These are phyloP conservation scores for Drepana falcataria DNA, from an alignment of 2,888 invertebrate species.

Conservation along the genomic window DNA sequence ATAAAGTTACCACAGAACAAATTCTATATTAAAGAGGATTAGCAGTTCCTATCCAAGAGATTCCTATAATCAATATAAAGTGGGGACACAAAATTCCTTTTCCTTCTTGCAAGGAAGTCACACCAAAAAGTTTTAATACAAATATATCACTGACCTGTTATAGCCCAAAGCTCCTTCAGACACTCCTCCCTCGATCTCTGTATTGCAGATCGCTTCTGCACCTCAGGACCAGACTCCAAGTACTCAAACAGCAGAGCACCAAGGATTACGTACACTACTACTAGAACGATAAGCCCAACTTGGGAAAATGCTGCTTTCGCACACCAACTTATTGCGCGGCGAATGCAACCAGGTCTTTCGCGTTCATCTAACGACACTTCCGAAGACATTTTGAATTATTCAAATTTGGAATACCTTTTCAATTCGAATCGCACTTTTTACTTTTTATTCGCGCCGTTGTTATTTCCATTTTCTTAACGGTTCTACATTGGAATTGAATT, in stretches of 20 bases:
- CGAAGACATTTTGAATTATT: constrained; percentile 53
- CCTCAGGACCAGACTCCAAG: constrained; percentile 84
- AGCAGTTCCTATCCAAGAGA: too few species aligned
- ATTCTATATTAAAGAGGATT: too few species aligned
- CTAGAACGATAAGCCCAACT: constrained; percentile 84
- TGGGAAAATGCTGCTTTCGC: constrained; percentile 82
- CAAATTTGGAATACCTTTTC: constrained; percentile 10
- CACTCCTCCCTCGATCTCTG: constrained; percentile 83
- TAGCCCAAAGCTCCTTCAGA: constrained; percentile 86
- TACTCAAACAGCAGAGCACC: constrained; percentile 87
- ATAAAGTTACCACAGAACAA: too few species aligned
- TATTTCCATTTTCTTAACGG: constrained; percentile 7
- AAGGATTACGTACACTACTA: constrained; percentile 85
- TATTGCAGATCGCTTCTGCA: constrained; percentile 81
- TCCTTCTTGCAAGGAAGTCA: too few species aligned
- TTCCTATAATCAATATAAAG: too few species aligned
- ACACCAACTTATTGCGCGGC: constrained; percentile 55
- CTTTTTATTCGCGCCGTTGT: constrained; percentile 19
- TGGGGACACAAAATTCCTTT: too few species aligned
- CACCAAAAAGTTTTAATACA: too few species aligned
- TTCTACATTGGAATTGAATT: constrained; percentile 6
- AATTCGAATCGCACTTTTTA: constrained; percentile 17
- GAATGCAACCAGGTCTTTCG: constrained; percentile 52
- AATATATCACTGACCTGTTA: constrained; percentile 81
- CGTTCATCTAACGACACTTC: constrained; percentile 68